Evolutionary conservation across 2,888 invertebrate species (phyloP).

Genomic region (Acronicta leporina): DNA sequence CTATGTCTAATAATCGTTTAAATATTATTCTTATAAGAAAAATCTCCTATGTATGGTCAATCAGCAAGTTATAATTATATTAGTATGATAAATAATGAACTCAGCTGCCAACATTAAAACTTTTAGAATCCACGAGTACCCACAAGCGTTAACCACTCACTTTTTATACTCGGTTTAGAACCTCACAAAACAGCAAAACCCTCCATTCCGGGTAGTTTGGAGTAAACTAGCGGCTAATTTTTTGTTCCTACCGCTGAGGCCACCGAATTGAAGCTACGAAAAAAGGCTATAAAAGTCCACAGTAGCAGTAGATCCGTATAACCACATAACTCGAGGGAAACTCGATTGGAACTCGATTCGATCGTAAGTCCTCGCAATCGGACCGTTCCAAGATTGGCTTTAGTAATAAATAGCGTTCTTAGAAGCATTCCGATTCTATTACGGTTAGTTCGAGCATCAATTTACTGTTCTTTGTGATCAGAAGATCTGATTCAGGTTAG

Average conservation of each 20-base stretch:
- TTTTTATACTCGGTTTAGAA: constrained; percentile 42
- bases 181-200: constrained; percentile 38
- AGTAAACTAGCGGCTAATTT: constrained; percentile 36
- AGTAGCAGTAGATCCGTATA: constrained; percentile 15
- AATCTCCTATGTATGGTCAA: too few species aligned
- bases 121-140: constrained; percentile 32
- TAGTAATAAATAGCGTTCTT: constrained; percentile 53
- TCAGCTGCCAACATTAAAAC: constrained; percentile 20
- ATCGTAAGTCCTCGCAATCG: constrained; percentile 44
- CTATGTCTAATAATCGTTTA: too few species aligned
- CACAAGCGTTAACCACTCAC: constrained; percentile 42
- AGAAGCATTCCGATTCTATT: constrained; percentile 51
- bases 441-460: constrained; percentile 38
- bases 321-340: constrained; percentile 48
- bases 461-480: constrained; percentile 33
- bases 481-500: constrained; percentile 3
- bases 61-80: too few species aligned
- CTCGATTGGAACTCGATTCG: constrained; percentile 50
- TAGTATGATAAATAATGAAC: too few species aligned
- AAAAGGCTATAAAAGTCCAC: constrained; percentile 31
- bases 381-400: constrained; percentile 49
- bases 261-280: constrained; percentile 33
- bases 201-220: constrained; percentile 37
- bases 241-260: constrained; percentile 30
- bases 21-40: too few species aligned